A percentile compares a stretch with the other conserved stretches of the same genome.
Conservation (phyloP, 2,888 invertebrate genomes). For the Apamea anceps region DNA sequence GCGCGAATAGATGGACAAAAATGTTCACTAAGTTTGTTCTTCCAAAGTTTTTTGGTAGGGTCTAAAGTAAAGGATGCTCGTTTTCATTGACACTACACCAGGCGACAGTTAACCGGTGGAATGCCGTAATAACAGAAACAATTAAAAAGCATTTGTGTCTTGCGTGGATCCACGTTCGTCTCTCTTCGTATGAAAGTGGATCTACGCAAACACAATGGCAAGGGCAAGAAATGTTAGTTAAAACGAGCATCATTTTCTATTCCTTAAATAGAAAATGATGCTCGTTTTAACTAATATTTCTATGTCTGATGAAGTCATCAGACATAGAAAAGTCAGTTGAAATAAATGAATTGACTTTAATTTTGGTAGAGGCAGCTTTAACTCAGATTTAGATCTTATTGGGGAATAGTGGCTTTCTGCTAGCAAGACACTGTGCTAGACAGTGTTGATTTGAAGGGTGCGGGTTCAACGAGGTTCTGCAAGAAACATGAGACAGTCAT, state of each 20-base stretch:
- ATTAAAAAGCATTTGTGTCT: not conserved
- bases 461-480: not conserved
- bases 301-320: not conserved
- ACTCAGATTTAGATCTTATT: no score
- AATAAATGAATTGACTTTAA: not conserved
- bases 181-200: not conserved
- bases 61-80: not conserved
- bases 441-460: not conserved
- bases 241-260: not conserved
- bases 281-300: no score
- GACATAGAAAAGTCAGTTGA: no score
- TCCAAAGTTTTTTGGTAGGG: not conserved
- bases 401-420: not conserved
- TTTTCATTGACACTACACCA: not conserved
- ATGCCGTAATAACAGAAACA: not conserved
- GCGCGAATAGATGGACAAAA: not conserved
- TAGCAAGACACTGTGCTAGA: no score
- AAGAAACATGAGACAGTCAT: not conserved
- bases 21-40: not conserved
- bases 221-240: not conserved
- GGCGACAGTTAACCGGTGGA: no score
- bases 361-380: not conserved
- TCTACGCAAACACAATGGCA: not conserved
- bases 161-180: not conserved
- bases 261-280: no score